Percentiles rank a stretch among this genome's conserved stretches.
These are phyloP conservation scores for Callosobruchus maculatus DNA, from an alignment of 2,888 invertebrate genomes.

Conservation along the genomic window DNA sequence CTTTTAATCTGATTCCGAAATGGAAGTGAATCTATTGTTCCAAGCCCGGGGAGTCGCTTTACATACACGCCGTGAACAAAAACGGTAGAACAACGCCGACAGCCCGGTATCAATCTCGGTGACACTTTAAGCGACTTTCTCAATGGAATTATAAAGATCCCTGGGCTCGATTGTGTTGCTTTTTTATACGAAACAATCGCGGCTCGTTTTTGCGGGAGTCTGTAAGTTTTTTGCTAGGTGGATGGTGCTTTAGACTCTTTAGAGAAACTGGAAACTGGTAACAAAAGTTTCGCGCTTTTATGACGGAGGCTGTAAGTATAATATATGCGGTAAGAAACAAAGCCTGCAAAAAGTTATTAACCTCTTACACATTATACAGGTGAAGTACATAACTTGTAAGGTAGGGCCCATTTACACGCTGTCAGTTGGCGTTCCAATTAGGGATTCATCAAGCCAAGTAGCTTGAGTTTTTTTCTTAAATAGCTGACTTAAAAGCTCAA, in stretches of 20 bases:
- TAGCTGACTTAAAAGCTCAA: no score
- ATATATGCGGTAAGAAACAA: no score
- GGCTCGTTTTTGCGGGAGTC: neutral
- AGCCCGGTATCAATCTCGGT: constrained; percentile 26
- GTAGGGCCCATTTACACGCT: no score
- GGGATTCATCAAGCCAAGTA: no score
- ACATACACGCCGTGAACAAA: constrained; percentile 30
- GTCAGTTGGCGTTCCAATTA: no score
- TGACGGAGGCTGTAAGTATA: neutral
- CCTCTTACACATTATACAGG: no score
- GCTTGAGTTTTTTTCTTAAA: no score
- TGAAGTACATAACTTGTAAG: no score
- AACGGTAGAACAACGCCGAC: constrained; percentile 26
- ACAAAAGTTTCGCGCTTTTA: neutral
- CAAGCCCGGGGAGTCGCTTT: constrained; percentile 19
- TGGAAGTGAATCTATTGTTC: constrained; percentile 14
- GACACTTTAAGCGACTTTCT: constrained; percentile 20
- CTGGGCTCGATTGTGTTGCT: neutral
- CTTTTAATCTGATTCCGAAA: neutral
- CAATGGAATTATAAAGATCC: neutral
- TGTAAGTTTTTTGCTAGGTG: neutral
- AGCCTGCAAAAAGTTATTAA: no score
- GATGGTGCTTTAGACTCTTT: neutral
- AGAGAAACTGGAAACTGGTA: no score
- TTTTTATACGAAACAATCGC: neutral